A percentile compares a stretch with the other conserved stretches of the same genome.
phyloP scores from a whole-genome alignment of 2,797 vertebrate genomes.

The Trichosurus vulpecula region DNA sequence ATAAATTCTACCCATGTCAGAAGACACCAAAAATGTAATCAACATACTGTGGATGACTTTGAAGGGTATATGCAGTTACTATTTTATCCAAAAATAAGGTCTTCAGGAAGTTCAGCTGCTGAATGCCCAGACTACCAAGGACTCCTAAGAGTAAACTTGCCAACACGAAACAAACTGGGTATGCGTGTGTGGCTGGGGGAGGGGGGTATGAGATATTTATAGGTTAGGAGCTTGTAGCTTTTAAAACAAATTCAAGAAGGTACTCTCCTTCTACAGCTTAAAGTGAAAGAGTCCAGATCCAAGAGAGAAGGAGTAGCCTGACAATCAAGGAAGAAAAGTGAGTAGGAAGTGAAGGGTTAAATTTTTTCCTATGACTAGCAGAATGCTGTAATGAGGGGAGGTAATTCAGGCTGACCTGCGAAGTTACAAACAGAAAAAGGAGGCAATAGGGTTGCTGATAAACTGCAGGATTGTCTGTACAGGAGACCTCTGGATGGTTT shows the following conservation, averaged over 20 bases:
- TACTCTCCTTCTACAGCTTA: not conserved
- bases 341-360: not conserved
- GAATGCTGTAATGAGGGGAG: not conserved
- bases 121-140: too few species aligned
- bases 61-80: too few species aligned
- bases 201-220: not conserved
- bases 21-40: not conserved
- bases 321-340: not conserved
- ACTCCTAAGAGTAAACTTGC: too few species aligned
- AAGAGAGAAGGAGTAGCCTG: not conserved
- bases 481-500: not conserved
- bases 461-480: not conserved
- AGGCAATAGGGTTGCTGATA: not conserved
- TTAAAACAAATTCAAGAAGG: not conserved
- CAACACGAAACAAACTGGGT: not conserved
- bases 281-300: not conserved
- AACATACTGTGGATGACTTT: too few species aligned
- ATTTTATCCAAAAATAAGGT: too few species aligned
- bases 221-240: not conserved
- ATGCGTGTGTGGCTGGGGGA: fast-evolving
- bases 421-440: not conserved
- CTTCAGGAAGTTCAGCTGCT: too few species aligned
- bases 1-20: not conserved
- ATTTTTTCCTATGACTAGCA: not conserved
- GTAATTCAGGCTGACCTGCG: not conserved